Percentiles rank a stretch among this genome's conserved stretches.
Evolutionary conservation across 2,113 vertebrate genomes (phyloP).

Genomic region (Porphyrio hochstetteri): DNA sequence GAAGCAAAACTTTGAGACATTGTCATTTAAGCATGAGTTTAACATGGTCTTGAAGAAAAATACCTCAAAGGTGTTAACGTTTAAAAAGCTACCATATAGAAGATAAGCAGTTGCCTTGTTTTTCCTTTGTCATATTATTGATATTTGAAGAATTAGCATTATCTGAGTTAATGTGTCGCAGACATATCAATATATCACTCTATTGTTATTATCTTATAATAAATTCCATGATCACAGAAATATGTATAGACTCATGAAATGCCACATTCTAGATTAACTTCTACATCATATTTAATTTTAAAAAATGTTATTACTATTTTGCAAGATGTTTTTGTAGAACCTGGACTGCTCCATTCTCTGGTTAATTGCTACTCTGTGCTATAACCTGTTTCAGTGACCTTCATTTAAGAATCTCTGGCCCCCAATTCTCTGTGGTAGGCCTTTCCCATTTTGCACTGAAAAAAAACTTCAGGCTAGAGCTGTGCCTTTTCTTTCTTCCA

Average conservation of each 20-base stretch:
- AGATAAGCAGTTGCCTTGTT: not conserved
- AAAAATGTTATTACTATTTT: not conserved
- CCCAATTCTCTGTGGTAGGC: not conserved
- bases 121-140: not conserved
- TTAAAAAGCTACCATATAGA: not conserved
- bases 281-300: not conserved
- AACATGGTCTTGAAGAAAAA: not conserved
- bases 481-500: not conserved
- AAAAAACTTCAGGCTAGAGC: not conserved
- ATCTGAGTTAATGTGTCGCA: not conserved
- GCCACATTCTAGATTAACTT: not conserved
- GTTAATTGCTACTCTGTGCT: not conserved
- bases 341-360: not conserved
- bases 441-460: not conserved
- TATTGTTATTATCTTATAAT: not conserved
- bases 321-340: not conserved
- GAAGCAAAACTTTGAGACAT: not conserved
- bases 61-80: rapidly evolving
- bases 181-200: not conserved
- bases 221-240: not conserved
- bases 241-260: not conserved
- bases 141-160: not conserved
- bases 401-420: not conserved
- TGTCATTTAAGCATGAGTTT: not conserved
- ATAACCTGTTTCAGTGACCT: not conserved